These are phyloP conservation scores for Acrossocheilus fasciatus DNA, from an alignment of 2,797 vertebrate species.

Conservation along the genomic window DNA sequence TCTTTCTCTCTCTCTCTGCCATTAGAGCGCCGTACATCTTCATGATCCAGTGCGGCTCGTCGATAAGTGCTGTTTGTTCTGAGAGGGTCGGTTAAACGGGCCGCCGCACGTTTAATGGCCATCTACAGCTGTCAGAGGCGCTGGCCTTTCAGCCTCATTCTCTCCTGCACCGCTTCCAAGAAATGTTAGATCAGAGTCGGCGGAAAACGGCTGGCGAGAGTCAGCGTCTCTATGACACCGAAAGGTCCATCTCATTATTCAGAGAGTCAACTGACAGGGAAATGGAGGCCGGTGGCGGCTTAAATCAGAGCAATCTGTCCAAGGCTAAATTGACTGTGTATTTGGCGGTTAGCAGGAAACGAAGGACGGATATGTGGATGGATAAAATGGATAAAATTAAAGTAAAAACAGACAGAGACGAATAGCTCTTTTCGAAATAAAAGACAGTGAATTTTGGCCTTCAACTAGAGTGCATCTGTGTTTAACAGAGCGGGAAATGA, in stretches of 20 bases:
- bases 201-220: not conserved
- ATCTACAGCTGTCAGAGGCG: constrained; percentile 34
- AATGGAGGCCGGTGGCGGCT: constrained; percentile 34
- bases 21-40: constrained; percentile 44
- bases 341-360: not conserved
- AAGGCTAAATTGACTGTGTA: constrained; percentile 8
- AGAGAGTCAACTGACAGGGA: constrained; percentile 28
- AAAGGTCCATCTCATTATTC: constrained; percentile 48
- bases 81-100: not conserved
- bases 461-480: not conserved
- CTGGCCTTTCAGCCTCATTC: constrained; percentile 17
- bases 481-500: constrained; percentile 39
- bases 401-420: not conserved
- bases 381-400: not conserved
- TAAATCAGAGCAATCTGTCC: constrained; percentile 21
- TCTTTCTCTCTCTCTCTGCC: constrained; percentile 6
- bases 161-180: constrained; percentile 9
- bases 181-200: constrained; percentile 19
- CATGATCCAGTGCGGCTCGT: constrained; percentile 10
- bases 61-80: constrained; percentile 40
- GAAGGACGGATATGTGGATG: not conserved
- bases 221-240: not conserved
- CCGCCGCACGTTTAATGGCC: constrained; percentile 38
- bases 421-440: not conserved
- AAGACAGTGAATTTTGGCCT: not conserved